Evolutionary conservation across 2,888 invertebrate species (phyloP).

Genomic region (Nysson spinosus): DNA sequence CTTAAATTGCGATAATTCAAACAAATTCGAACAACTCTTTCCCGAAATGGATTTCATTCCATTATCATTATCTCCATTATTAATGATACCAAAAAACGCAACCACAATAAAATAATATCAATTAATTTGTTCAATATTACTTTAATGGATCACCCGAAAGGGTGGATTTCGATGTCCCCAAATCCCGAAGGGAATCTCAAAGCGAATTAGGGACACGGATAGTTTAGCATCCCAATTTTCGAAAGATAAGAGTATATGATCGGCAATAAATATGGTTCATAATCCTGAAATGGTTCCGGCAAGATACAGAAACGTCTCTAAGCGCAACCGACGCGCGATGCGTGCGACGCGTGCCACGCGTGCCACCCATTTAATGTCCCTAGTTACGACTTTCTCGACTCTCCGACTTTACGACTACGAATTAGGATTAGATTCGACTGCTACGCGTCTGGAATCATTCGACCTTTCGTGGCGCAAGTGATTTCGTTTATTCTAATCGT

Average conservation of each 20-base stretch:
- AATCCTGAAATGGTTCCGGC: slow-evolving; percentile 64
- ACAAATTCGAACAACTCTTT: no score
- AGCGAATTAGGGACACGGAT: slow-evolving; percentile 46
- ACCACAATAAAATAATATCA: no score
- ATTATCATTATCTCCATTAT: no score
- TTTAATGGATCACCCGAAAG: no score
- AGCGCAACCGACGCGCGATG: slow-evolving; percentile 51
- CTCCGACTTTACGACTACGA: slow-evolving; percentile 62
- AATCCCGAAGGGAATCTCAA: slow-evolving; percentile 44
- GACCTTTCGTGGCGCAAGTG: background rate
- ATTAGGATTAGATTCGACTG: slow-evolving; percentile 62
- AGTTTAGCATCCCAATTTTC: slow-evolving; percentile 24
- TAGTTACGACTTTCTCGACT: slow-evolving; percentile 49
- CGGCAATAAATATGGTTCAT: slow-evolving; percentile 64
- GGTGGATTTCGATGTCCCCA: no score
- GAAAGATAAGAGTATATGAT: slow-evolving; percentile 40
- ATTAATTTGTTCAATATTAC: no score
- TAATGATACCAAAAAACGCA: no score
- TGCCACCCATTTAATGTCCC: no score
- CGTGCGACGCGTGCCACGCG: slow-evolving; percentile 67
- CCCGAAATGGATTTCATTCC: no score
- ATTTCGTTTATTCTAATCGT: slow-evolving; percentile 25
- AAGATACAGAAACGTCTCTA: slow-evolving; percentile 65
- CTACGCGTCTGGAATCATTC: slow-evolving; percentile 28
- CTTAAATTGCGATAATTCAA: no score